A percentile compares a stretch with the other conserved stretches of the same genome.
phyloP scores from a whole-genome alignment of 2,113 vertebrate species.

The Orientallactaga bullata region DNA sequence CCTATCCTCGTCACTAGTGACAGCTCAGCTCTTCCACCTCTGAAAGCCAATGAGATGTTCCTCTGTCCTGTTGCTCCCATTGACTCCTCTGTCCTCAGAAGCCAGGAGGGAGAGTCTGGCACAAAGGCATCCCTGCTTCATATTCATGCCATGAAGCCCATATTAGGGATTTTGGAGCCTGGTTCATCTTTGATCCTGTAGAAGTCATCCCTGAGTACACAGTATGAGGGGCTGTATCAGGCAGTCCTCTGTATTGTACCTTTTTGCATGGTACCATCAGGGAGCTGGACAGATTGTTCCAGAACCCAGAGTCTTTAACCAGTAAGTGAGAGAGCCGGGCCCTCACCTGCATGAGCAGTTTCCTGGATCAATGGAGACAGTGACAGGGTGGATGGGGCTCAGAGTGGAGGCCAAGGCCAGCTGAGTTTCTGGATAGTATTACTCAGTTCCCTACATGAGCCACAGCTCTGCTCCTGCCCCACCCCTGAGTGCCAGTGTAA shows the following conservation, averaged over 20 bases:
- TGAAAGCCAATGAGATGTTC: background rate
- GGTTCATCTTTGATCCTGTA: background rate
- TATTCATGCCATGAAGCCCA: background rate
- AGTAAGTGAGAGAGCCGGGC: background rate
- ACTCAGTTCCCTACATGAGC: background rate
- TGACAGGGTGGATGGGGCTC: background rate
- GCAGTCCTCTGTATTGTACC: background rate
- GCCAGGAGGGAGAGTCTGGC: background rate
- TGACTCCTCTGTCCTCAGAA: background rate
- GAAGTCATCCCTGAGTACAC: background rate
- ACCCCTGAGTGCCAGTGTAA: background rate
- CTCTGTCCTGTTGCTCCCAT: no score
- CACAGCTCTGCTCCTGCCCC: background rate
- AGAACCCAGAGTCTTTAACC: background rate
- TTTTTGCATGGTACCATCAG: background rate
- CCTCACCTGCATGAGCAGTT: accelerated
- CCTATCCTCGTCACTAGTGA: background rate
- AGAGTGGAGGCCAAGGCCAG: background rate
- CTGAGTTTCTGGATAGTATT: background rate
- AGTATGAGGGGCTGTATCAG: background rate
- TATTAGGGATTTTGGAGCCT: background rate
- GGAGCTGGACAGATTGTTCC: background rate
- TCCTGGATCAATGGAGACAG: background rate
- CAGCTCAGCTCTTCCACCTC: no score
- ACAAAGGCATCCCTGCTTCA: background rate